These are phyloP conservation scores for Trididemnum clinides DNA, from an alignment of 23 tunicate genomes.

Conservation along the genomic window DNA sequence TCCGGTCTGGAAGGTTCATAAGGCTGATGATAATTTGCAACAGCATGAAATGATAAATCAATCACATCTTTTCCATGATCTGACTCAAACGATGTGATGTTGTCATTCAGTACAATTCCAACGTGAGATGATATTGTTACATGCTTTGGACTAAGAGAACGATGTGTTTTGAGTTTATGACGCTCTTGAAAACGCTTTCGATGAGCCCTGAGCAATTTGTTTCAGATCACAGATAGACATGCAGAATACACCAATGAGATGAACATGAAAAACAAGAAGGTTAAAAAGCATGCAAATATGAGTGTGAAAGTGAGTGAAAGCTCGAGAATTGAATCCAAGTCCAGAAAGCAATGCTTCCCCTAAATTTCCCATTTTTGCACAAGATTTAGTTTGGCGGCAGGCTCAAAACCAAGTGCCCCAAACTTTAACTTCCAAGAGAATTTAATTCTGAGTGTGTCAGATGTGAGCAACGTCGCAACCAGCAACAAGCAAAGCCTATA, in stretches of 20 bases:
- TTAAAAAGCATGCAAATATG: not conserved
- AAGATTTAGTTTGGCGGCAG: too few species aligned
- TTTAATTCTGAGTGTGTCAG: too few species aligned
- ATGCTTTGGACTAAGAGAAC: slow-evolving; percentile 7
- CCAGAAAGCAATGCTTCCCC: too few species aligned
- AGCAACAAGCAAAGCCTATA: too few species aligned
- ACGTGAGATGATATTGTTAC: not conserved
- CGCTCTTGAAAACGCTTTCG: not conserved
- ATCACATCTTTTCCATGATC: too few species aligned
- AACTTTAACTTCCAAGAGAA: too few species aligned
- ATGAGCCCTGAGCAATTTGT: not conserved
- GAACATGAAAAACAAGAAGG: not conserved
- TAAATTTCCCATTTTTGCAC: too few species aligned
- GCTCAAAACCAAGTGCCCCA: too few species aligned
- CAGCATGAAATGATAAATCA: too few species aligned
- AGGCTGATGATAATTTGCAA: not conserved
- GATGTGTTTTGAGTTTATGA: not conserved
- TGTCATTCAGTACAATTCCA: slow-evolving; percentile 3
- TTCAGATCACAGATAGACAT: not conserved
- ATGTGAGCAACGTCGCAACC: too few species aligned
- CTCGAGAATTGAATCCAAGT: too few species aligned
- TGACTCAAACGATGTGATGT: not conserved
- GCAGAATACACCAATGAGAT: not conserved
- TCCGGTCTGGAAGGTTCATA: slow-evolving; percentile 22
- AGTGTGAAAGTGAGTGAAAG: too few species aligned